Conservation (phyloP, 92 coral and sea anemone genomes). For the Virgularia gustaviana region DNA sequence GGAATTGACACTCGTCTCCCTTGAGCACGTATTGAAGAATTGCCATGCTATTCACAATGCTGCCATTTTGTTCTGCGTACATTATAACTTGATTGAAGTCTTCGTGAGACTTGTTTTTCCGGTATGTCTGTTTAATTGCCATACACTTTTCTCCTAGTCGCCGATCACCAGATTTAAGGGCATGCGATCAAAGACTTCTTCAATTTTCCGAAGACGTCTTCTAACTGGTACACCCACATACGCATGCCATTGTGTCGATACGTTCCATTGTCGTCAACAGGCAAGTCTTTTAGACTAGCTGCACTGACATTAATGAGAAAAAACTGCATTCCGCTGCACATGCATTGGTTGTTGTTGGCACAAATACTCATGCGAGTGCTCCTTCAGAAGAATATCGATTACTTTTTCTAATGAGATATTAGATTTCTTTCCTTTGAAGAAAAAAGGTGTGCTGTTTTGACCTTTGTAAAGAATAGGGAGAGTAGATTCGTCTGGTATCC, state of each 20-base stretch:
- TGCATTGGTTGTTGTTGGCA: neutral
- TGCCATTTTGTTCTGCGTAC: slow-evolving; percentile 27
- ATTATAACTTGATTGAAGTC: slow-evolving; percentile 46
- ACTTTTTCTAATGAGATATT: slow-evolving; percentile 50
- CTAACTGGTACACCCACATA: slow-evolving; percentile 47
- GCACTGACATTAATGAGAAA: slow-evolving; percentile 52
- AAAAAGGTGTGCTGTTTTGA: slow-evolving; percentile 44
- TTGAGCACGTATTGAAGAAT: slow-evolving; percentile 49
- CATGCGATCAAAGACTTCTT: slow-evolving; percentile 38
- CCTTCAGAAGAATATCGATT: slow-evolving; percentile 39
- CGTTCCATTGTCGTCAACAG: slow-evolving; percentile 44
- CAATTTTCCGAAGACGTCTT: slow-evolving; percentile 11
- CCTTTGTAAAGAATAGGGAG: slow-evolving; percentile 44
- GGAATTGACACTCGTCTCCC: slow-evolving; percentile 46
- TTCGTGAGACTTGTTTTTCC: slow-evolving; percentile 44
- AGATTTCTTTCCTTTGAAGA: slow-evolving; percentile 44
- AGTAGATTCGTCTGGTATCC: slow-evolving; percentile 47
- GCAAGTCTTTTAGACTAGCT: slow-evolving; percentile 41
- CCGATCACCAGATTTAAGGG: slow-evolving; percentile 30
- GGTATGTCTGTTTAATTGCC: slow-evolving; percentile 43
- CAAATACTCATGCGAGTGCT: slow-evolving; percentile 20
- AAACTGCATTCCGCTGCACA: slow-evolving; percentile 1
- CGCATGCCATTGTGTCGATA: slow-evolving; percentile 41
- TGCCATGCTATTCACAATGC: slow-evolving; percentile 31
- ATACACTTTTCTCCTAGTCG: slow-evolving; percentile 24